Evolutionary conservation across 2,888 invertebrate species (phyloP).

Genomic region (Coelopa pilipes): DNA sequence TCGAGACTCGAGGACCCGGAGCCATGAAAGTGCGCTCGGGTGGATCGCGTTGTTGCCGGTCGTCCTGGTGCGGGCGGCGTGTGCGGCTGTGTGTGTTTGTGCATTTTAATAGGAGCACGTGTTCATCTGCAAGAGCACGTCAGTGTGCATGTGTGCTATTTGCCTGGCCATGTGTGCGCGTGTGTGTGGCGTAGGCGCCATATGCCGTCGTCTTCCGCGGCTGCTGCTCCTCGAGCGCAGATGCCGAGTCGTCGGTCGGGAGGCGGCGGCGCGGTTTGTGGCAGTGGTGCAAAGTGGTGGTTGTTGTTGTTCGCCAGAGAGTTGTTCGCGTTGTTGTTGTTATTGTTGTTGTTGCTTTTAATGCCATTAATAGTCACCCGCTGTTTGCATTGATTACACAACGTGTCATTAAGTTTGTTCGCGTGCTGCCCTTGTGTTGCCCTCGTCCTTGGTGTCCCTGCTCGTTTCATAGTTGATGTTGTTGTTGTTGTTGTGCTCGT

Average conservation of each 20-base stretch:
- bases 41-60: background rate
- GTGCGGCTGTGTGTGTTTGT: background rate
- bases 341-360: constrained; percentile 24
- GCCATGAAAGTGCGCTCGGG: background rate
- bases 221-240: constrained; percentile 21
- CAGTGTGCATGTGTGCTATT: background rate
- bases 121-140: too few species aligned
- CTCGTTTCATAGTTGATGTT: background rate
- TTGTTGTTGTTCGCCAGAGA: background rate
- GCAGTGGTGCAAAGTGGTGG: too few species aligned
- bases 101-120: background rate
- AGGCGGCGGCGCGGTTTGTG: background rate
- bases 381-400: constrained; percentile 37
- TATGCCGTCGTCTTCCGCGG: constrained; percentile 14
- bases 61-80: background rate
- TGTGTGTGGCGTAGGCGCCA: constrained; percentile 10
- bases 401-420: constrained; percentile 31
- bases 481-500: constrained; percentile 17
- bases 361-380: constrained; percentile 31
- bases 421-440: constrained; percentile 5
- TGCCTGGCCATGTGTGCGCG: too few species aligned
- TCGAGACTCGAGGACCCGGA: background rate
- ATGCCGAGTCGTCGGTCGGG: constrained; percentile 2
- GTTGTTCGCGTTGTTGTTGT: constrained; percentile 9
- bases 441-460: background rate